Conservation (phyloP, 1,140 invertebrate species). For the Leptoteleia sp. region DNA sequence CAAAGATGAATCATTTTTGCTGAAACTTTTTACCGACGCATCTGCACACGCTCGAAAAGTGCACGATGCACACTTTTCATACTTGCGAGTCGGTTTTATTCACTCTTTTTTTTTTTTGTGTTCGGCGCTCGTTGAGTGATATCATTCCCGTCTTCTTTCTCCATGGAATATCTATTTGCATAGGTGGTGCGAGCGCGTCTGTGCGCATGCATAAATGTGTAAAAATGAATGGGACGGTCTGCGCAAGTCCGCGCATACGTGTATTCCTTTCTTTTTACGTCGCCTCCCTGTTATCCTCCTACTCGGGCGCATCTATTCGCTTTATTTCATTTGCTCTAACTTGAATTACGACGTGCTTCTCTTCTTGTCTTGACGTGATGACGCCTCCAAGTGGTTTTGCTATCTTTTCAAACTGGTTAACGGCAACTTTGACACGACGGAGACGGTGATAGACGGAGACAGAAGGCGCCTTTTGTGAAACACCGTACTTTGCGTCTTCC, state of each 20-base stretch:
- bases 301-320: slow-evolving; percentile 58
- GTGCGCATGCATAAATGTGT: slow-evolving; percentile 1
- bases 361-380: slow-evolving; percentile 62
- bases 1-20: slow-evolving; percentile 6
- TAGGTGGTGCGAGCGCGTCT: slow-evolving; percentile 12
- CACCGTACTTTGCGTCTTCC: slow-evolving; percentile 22
- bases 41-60: no score
- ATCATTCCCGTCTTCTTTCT: slow-evolving; percentile 58
- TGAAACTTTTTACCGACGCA: slow-evolving; percentile 1
- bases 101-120: slow-evolving; percentile 37
- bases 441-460: slow-evolving; percentile 26
- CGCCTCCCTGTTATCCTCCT: slow-evolving; percentile 57
- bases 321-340: slow-evolving; percentile 65
- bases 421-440: slow-evolving; percentile 60
- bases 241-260: slow-evolving; percentile 30
- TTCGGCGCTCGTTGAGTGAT: slow-evolving; percentile 46
- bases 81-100: slow-evolving; percentile 31
- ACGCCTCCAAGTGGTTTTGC: slow-evolving; percentile 66
- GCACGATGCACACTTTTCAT: slow-evolving; percentile 26
- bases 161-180: slow-evolving; percentile 54
- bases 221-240: slow-evolving; percentile 29
- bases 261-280: slow-evolving; percentile 44
- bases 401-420: slow-evolving; percentile 67
- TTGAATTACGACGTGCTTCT: slow-evolving; percentile 67
- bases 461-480: slow-evolving; percentile 40